Evolutionary conservation across 1,140 invertebrate genomes (phyloP).

Genomic region (Listronotus bonariensis): DNA sequence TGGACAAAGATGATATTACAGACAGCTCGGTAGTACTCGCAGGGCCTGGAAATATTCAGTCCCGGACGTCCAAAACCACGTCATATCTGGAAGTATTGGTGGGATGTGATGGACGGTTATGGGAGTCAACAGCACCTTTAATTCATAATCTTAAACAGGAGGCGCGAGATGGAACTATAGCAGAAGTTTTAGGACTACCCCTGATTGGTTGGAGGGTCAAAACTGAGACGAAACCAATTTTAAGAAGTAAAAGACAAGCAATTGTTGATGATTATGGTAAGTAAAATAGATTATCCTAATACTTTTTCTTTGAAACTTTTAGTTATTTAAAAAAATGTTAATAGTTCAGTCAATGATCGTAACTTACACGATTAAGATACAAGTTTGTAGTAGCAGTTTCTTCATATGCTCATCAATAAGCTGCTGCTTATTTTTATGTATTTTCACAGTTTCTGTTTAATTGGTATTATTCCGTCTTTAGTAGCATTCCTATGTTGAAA

Average conservation of each 20-base stretch:
- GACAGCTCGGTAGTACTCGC: constrained; percentile 61
- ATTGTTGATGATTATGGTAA: constrained; percentile 40
- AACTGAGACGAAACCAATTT: constrained; percentile 47
- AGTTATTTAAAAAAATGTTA: too few species aligned
- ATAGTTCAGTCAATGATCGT: too few species aligned
- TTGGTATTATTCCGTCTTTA: too few species aligned
- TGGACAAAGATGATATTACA: constrained; percentile 47
- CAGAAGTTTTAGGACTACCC: constrained; percentile 63
- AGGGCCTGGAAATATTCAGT: constrained; percentile 64
- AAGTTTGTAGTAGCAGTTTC: too few species aligned
- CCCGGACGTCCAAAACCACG: constrained; percentile 57
- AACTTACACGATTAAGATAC: too few species aligned
- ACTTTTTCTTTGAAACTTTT: too few species aligned
- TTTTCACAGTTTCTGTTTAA: too few species aligned
- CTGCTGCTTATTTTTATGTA: too few species aligned
- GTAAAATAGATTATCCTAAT: too few species aligned
- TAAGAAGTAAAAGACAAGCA: constrained; percentile 44
- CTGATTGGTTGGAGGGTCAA: constrained; percentile 67
- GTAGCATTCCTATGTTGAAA: too few species aligned
- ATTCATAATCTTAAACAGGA: constrained; percentile 63
- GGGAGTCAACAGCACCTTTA: constrained; percentile 57
- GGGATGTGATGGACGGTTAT: constrained; percentile 67
- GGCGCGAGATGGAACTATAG: constrained; percentile 64
- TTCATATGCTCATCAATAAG: too few species aligned
- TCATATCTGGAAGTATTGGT: constrained; percentile 60